These are phyloP conservation scores for Oscarella lobularis DNA, from an alignment of 37 sponge, comb jelly and placozoan genomes.

Conservation along the genomic window DNA sequence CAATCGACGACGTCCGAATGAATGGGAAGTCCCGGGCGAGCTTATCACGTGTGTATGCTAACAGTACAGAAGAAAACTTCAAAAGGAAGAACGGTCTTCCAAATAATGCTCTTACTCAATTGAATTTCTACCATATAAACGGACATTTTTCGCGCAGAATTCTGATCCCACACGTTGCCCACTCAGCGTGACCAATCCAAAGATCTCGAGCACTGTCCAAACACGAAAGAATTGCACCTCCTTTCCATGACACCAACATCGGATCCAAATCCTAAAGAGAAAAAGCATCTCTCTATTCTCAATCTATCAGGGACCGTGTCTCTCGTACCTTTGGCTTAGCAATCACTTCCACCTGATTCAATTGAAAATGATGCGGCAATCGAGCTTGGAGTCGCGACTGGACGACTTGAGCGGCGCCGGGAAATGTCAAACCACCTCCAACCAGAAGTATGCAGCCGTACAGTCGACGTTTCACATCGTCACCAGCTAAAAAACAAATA, in stretches of 20 bases:
- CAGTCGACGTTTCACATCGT: conserved; percentile 68
- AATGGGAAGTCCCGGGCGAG: too few relatives aligned
- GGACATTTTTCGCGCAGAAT: conserved; percentile 72
- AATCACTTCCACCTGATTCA: conserved; percentile 46
- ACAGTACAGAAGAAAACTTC: too few relatives aligned
- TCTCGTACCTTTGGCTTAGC: conserved; percentile 49
- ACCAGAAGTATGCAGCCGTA: conserved; percentile 61
- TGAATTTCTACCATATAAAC: conserved; percentile 49
- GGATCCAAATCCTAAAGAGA: conserved; percentile 26
- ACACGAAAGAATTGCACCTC: conserved; percentile 65
- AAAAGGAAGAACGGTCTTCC: too few relatives aligned
- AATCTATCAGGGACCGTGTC: too few relatives aligned
- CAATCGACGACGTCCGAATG: too few relatives aligned
- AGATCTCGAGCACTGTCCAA: conserved; percentile 80
- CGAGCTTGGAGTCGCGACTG: conserved; percentile 38
- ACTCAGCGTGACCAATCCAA: conserved; percentile 77
- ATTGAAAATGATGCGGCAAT: conserved; percentile 17
- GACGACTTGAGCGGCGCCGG: conserved; percentile 37
- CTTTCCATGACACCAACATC: conserved; percentile 58
- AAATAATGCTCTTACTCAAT: too few relatives aligned
- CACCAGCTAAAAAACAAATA: conserved; percentile 24
- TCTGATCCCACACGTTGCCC: conserved; percentile 56
- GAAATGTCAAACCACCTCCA: conserved; percentile 66
- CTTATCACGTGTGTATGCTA: too few relatives aligned
- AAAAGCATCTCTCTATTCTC: background rate